A percentile compares a stretch with the other conserved stretches of the same genome.
phyloP scores from a whole-genome alignment of 92 coral and sea anemone genomes.

The Umimayanthus kanabou region DNA sequence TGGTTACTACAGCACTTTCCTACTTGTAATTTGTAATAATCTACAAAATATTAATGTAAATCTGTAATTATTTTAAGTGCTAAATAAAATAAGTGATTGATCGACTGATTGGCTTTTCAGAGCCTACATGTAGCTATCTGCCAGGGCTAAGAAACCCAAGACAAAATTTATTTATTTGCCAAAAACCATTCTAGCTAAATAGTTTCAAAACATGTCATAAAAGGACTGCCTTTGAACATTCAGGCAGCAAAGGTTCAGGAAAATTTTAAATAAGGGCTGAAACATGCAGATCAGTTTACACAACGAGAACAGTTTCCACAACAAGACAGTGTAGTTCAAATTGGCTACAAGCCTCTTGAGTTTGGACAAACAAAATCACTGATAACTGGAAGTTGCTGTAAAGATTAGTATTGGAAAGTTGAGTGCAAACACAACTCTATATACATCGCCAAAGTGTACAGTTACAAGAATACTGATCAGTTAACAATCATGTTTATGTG shows the following conservation, averaged over 20 bases:
- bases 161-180: not conserved
- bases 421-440: not conserved
- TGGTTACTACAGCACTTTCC: too few relatives aligned
- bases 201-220: not conserved
- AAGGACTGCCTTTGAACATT: too few relatives aligned
- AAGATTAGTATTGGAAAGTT: not conserved
- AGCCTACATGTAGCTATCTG: not conserved
- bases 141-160: too few relatives aligned
- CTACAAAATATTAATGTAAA: too few relatives aligned
- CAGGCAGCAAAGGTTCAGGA: too few relatives aligned
- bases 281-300: too few relatives aligned
- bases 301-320: not conserved
- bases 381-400: not conserved
- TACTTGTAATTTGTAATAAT: too few relatives aligned
- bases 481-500: not conserved
- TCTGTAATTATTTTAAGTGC: too few relatives aligned
- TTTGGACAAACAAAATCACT: too few relatives aligned
- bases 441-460: not conserved
- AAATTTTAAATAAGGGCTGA: not conserved
- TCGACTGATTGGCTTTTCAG: too few relatives aligned
- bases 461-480: not conserved
- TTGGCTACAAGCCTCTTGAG: too few relatives aligned
- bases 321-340: not conserved
- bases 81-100: too few relatives aligned
- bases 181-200: not conserved